Percentiles rank a stretch among this genome's conserved stretches.
Evolutionary conservation across 2,888 invertebrate genomes (phyloP).

Genomic region (Chloroclystis v-ata): DNA sequence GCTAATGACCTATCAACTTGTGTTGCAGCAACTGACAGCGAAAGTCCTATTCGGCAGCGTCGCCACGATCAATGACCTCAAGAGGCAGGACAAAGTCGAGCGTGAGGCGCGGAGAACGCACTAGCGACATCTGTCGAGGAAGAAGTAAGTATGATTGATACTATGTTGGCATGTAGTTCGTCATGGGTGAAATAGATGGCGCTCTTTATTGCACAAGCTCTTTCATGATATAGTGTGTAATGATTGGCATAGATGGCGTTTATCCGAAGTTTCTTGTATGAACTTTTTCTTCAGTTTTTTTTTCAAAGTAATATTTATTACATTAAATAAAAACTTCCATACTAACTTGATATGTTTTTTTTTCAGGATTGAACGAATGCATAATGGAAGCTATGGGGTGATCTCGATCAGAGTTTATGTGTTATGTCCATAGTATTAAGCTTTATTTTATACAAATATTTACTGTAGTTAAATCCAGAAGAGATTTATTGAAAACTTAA

Average conservation of each 20-base stretch:
- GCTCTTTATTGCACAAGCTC: conserved; percentile 8
- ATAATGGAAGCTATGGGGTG: conserved; percentile 67
- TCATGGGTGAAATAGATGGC: conserved; percentile 27
- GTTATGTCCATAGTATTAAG: conserved; percentile 22
- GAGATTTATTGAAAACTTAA: too few relatives aligned
- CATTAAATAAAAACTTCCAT: too few relatives aligned
- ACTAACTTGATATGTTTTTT: too few relatives aligned
- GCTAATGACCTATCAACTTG: conserved; percentile 24
- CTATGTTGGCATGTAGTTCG: conserved; percentile 9
- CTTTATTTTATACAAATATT: conserved; percentile 1
- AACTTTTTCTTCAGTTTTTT: too few relatives aligned
- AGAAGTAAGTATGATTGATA: conserved; percentile 25
- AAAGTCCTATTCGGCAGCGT: conserved; percentile 86
- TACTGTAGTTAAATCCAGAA: not conserved
- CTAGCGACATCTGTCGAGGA: conserved; percentile 57
- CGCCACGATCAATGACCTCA: conserved; percentile 84
- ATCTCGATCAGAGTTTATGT: conserved; percentile 54
- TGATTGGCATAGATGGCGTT: conserved; percentile 5
- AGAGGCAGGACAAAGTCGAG: conserved; percentile 83
- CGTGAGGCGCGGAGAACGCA: conserved; percentile 79
- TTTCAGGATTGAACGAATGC: conserved; percentile 53
- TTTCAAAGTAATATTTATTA: too few relatives aligned
- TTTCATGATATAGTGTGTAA: not conserved
- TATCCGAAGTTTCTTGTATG: too few relatives aligned
- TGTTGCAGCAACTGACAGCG: conserved; percentile 81